Conservation (phyloP, 2,797 vertebrate species). For the Chelmon rostratus region DNA sequence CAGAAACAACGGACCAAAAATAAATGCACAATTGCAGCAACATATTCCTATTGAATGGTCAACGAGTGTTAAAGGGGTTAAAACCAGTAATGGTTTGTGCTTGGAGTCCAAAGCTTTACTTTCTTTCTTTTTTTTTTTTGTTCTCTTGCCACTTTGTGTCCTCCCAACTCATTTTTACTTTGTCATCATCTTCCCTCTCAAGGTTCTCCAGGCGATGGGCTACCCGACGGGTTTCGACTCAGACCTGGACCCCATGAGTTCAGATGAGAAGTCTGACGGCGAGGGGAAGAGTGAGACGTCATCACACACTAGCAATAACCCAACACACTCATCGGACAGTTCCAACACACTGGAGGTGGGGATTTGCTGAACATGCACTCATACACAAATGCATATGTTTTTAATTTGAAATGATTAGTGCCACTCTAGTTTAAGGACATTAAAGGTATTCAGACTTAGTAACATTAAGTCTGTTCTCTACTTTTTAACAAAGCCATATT, state of each 20-base stretch:
- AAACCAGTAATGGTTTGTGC: not conserved
- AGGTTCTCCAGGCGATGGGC: conserved; percentile 99
- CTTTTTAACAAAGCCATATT: too few relatives aligned
- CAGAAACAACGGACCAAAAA: conserved; percentile 1
- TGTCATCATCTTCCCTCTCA: not conserved
- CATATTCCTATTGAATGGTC: not conserved
- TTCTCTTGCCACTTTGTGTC: not conserved
- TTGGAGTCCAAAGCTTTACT: not conserved
- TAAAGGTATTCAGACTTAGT: not conserved
- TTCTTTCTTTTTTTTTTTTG: not conserved
- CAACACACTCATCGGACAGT: conserved; percentile 93
- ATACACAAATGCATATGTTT: not conserved
- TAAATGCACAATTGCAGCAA: not conserved
- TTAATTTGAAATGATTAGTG: not conserved
- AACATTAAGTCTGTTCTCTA: too few relatives aligned
- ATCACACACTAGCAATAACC: conserved; percentile 97
- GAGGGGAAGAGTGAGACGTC: conserved; percentile 98
- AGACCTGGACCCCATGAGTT: conserved; percentile 96
- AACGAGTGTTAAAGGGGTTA: not conserved
- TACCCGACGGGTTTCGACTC: conserved; percentile 98
- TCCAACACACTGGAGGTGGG: conserved; percentile 96
- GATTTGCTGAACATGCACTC: not conserved
- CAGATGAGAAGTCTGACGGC: conserved; percentile 97
- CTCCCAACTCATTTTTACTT: not conserved
- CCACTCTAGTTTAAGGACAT: conserved; percentile 6